Percentiles rank a stretch among this genome's conserved stretches.
These are phyloP conservation scores for Phyllopteryx taeniolatus DNA, from an alignment of 2,113 vertebrate species.

Conservation along the genomic window DNA sequence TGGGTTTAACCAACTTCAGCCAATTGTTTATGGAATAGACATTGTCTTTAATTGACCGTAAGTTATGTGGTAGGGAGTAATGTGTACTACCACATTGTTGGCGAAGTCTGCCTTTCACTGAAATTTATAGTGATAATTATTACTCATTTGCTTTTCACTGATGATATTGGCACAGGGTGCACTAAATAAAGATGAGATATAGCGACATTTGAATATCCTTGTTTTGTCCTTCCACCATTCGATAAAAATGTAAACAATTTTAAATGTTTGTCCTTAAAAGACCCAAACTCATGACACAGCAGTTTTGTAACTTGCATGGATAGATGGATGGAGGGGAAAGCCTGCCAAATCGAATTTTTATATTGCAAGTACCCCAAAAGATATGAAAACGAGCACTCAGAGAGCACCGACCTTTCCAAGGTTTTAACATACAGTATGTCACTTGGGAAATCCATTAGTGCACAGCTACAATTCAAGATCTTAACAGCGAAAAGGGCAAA, in stretches of 20 bases:
- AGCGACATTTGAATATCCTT: constrained; percentile 58
- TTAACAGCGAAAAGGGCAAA: background rate
- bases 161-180: constrained; percentile 51
- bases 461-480: background rate
- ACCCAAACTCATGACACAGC: constrained; percentile 31
- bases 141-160: constrained; percentile 59
- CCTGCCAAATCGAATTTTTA: constrained; percentile 30
- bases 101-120: constrained; percentile 15
- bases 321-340: constrained; percentile 18
- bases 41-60: background rate
- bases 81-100: background rate
- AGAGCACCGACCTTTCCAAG: background rate
- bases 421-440: background rate
- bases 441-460: constrained; percentile 5
- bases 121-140: constrained; percentile 71
- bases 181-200: constrained; percentile 60
- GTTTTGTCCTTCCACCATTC: constrained; percentile 51
- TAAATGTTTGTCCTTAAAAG: constrained; percentile 46
- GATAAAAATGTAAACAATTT: constrained; percentile 62
- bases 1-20: background rate
- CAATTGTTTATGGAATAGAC: background rate
- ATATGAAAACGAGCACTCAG: background rate
- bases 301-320: constrained; percentile 31
- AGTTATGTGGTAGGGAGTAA: background rate
- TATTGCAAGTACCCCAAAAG: constrained; percentile 7